Percentiles rank a stretch among this genome's conserved stretches.
Evolutionary conservation across 1,140 invertebrate species (phyloP).

Genomic region (Drosophila bifasciata): DNA sequence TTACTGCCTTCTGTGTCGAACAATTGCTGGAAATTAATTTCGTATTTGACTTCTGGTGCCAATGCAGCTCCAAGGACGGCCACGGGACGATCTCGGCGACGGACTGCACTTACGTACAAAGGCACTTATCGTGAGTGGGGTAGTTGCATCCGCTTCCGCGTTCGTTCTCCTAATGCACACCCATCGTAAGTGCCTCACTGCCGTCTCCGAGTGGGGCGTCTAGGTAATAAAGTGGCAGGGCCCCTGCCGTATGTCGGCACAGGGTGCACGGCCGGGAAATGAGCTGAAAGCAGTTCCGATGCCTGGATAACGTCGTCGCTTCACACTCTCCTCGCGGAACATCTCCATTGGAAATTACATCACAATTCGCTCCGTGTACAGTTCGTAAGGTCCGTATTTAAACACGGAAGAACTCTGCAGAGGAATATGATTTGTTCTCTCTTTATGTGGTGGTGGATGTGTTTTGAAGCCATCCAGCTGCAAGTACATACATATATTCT

Average conservation of each 20-base stretch:
- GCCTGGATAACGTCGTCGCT: neutral
- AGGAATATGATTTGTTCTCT: too few relatives aligned
- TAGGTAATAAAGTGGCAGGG: neutral
- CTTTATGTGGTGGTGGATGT: too few relatives aligned
- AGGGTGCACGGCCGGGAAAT: conserved; percentile 55
- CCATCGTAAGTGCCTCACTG: conserved; percentile 24
- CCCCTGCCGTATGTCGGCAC: conserved; percentile 33
- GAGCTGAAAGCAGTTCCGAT: conserved; percentile 53
- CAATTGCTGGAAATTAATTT: conserved; percentile 67
- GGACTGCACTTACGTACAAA: conserved; percentile 60
- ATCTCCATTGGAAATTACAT: conserved; percentile 29
- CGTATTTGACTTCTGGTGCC: conserved; percentile 63
- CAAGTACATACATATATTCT: too few relatives aligned
- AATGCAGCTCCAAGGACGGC: conserved; percentile 15
- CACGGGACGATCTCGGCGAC: conserved; percentile 7
- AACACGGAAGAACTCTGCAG: too few relatives aligned
- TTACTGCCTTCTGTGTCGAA: conserved; percentile 57
- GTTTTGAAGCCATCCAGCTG: too few relatives aligned
- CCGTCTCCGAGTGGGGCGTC: conserved; percentile 8
- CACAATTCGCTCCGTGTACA: conserved; percentile 35
- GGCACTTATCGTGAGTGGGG: conserved; percentile 63
- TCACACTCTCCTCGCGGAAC: neutral
- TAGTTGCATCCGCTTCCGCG: conserved; percentile 57
- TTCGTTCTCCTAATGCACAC: conserved; percentile 49
- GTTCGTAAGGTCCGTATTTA: conserved; percentile 23